phyloP scores from a whole-genome alignment of 2,797 vertebrate genomes.

The Paratrypauchen microcephalus region DNA sequence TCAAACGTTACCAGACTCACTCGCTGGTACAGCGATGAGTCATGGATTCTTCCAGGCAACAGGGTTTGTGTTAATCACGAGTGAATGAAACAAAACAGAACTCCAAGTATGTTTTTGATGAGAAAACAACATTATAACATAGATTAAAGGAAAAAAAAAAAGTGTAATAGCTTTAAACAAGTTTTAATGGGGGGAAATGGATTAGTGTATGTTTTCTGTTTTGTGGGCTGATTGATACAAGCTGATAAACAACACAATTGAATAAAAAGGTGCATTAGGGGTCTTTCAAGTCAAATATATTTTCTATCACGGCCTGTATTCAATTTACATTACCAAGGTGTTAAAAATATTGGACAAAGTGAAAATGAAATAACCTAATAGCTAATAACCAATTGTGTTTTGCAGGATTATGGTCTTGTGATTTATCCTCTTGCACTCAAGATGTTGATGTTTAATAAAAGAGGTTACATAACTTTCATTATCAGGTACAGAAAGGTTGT shows the following conservation, averaged over 20 bases:
- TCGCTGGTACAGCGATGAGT: too few species aligned
- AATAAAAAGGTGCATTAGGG: background rate
- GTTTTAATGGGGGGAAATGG: background rate
- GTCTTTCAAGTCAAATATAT: background rate
- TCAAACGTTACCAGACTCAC: too few species aligned
- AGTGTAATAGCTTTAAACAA: too few species aligned
- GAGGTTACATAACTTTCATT: conserved; percentile 7
- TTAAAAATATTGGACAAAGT: background rate
- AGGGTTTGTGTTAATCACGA: too few species aligned
- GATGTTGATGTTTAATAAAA: conserved; percentile 13
- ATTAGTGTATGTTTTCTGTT: background rate
- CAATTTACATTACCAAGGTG: background rate
- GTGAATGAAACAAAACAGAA: background rate
- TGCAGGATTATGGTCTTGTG: background rate
- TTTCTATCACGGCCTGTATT: background rate
- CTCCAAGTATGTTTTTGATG: too few species aligned
- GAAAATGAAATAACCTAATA: background rate
- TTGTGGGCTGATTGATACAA: background rate
- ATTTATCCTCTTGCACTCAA: background rate
- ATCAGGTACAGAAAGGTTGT: background rate
- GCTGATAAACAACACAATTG: background rate
- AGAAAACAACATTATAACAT: too few species aligned
- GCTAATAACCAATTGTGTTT: background rate
- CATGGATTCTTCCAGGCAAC: too few species aligned
- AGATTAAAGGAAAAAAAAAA: too few species aligned